A percentile compares a stretch with the other conserved stretches of the same genome.
Evolutionary conservation across 2,797 vertebrate genomes (phyloP).

Genomic region (Phataginus tetradactyla): DNA sequence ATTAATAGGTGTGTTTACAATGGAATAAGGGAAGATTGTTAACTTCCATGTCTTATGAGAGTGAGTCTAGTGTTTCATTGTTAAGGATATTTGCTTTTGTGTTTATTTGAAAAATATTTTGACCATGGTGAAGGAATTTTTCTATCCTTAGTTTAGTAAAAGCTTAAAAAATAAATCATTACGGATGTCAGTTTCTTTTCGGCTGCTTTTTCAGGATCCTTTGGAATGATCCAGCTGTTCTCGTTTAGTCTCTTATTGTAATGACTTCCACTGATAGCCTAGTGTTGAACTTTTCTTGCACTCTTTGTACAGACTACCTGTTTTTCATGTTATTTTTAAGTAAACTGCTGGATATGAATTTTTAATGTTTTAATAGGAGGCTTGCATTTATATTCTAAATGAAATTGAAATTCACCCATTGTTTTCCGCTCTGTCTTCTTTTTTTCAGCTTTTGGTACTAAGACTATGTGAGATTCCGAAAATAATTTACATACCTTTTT

Average conservation of each 20-base stretch:
- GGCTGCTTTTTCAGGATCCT: not conserved
- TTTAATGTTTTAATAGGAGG: not conserved
- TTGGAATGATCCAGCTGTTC: not conserved
- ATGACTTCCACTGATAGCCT: not conserved
- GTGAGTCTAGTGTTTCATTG: not conserved
- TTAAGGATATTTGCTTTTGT: not conserved
- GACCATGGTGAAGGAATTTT: not conserved
- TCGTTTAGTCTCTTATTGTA: not conserved
- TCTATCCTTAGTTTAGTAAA: not conserved
- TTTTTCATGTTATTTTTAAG: not conserved
- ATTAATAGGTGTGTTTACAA: not conserved
- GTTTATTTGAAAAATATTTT: slow-evolving; percentile 20
- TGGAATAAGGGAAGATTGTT: not conserved
- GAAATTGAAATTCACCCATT: not conserved
- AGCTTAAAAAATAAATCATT: not conserved
- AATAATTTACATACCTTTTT: not conserved
- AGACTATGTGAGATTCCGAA: not conserved
- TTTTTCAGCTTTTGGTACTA: not conserved
- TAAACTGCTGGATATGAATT: not conserved
- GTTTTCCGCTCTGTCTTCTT: not conserved
- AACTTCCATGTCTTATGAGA: not conserved
- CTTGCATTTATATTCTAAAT: not conserved
- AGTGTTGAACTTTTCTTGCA: not conserved
- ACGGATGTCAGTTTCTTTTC: not conserved
- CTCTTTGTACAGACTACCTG: not conserved